Evolutionary conservation across 2,797 vertebrate species (phyloP).

Genomic region (Gadopsis bispinosus): DNA sequence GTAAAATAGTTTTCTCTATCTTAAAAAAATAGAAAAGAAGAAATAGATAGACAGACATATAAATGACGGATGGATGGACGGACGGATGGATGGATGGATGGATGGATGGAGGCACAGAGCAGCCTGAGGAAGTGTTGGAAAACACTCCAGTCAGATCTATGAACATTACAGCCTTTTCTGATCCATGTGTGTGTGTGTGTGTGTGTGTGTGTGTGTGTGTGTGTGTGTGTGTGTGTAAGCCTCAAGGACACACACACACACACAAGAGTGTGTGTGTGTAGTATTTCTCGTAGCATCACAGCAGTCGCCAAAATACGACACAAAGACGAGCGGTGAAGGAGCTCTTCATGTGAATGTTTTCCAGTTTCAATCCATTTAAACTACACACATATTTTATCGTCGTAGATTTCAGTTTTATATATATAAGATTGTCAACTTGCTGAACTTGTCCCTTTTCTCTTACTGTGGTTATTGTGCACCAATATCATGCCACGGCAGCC

Average conservation of each 20-base stretch:
- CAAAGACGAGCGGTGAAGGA: neutral
- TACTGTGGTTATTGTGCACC: too few relatives aligned
- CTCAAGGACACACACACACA: slow-evolving; percentile 32
- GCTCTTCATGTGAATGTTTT: neutral
- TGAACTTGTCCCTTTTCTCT: too few relatives aligned
- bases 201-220: slow-evolving; percentile 21
- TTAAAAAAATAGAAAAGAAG: neutral
- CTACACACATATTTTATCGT: too few relatives aligned
- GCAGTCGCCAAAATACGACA: neutral
- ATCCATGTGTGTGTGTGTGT: slow-evolving; percentile 17
- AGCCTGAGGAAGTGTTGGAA: slow-evolving; percentile 77
- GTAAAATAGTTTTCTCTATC: neutral
- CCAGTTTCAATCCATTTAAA: too few relatives aligned
- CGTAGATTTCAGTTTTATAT: too few relatives aligned
- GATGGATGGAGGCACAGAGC: slow-evolving; percentile 42
- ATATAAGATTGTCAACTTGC: too few relatives aligned
- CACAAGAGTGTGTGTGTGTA: slow-evolving; percentile 4
- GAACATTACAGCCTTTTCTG: slow-evolving; percentile 73
- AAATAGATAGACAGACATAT: slow-evolving; percentile 18
- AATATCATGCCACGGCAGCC: too few relatives aligned
- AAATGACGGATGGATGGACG: slow-evolving; percentile 22
- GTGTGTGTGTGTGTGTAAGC: slow-evolving; percentile 9
- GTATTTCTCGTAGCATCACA: too few relatives aligned
- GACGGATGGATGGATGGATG: slow-evolving; percentile 33
- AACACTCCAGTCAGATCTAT: slow-evolving; percentile 79